Base-by-base conservation (phyloP, 2,797 vertebrate species). In the Hylomyscus alleni region DNA sequence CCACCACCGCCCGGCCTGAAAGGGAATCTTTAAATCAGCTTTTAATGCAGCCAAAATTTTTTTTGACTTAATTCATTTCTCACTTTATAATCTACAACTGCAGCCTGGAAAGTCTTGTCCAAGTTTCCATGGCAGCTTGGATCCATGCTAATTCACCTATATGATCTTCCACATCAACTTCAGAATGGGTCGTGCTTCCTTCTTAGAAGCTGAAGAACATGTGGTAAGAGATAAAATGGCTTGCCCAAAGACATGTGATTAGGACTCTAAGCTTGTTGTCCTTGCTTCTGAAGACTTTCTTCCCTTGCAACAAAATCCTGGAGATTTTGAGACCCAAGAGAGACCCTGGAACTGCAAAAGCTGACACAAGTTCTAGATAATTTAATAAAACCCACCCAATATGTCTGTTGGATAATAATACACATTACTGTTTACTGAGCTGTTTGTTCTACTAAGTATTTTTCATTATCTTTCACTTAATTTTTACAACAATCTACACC, bases 391-490 rank as follows among this genome's bases (percentile, higher is more conserved):
- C 1, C 34, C 26, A 76, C 31, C 15, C 67, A 72, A 9, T 91
- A 58, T 65, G 86, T 5, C 52, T 56, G 29, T 76, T 93, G 56
- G 69, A 12, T 77, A 87, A 34, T 31, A 62, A 87, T 31, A 93
- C 13, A 78, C 54, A 58, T 60, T 76, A 24, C 29, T n/a, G 37
- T 50, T 95, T 89, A 78, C 72, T 92, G 20, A 81, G 60, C 17
- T 76, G 14, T 17, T 80, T 9, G 78, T 44, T 73, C 14, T 65
- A 72, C 29, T 84, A 34, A 86, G 56, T 81, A 78, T 58, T 91
- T 75, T 50, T 75, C 37, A 84, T 91, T 69, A 54, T 60, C 20
- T 85, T 86, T 92, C n/a, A 73, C 47, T 93, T 93, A 93, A 52
- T 80, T 29, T 92, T 92, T 77, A 54, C 22, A 81, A 75, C 29